phyloP scores from a whole-genome alignment of 2,113 vertebrate genomes.

The Syrrhaptes paradoxus region DNA sequence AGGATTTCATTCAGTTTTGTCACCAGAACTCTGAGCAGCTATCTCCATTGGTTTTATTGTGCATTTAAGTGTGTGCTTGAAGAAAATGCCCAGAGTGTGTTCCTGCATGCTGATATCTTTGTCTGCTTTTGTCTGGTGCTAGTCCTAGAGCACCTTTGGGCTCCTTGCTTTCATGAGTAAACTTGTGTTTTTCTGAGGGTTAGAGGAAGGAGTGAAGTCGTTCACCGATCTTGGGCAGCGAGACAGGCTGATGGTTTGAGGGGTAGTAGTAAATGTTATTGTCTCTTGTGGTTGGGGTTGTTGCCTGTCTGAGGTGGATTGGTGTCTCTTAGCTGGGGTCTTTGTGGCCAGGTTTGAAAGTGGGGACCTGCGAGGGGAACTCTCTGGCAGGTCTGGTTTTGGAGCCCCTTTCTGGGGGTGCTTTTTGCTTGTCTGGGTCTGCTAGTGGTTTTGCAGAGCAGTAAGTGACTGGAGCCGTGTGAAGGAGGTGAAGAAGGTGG shows the following conservation, averaged over 20 bases:
- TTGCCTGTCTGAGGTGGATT: fast-evolving
- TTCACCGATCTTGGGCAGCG: fast-evolving
- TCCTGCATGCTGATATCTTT: background rate
- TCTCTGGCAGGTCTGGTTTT: background rate
- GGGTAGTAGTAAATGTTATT: fast-evolving
- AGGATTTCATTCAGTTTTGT: background rate
- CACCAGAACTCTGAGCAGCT: background rate
- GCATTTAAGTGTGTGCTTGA: background rate
- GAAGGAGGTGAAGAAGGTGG: background rate
- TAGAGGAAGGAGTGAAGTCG: fast-evolving
- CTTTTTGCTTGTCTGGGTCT: background rate
- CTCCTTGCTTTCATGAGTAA: background rate
- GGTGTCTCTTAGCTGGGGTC: background rate
- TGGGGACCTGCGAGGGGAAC: fast-evolving
- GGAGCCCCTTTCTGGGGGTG: background rate
- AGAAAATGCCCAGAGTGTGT: background rate
- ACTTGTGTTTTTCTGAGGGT: background rate
- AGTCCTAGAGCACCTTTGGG: background rate
- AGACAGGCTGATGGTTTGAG: background rate
- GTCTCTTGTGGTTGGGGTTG: background rate
- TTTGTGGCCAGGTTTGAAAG: background rate
- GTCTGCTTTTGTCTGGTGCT: background rate
- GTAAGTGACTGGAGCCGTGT: background rate
- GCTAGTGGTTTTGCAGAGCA: background rate
- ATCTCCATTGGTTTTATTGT: background rate